Evolutionary conservation across 2,797 vertebrate genomes (phyloP), one percentile per base, ranked within the genome.

Genomic region (Acrocephalus scirpaceus): DNA sequence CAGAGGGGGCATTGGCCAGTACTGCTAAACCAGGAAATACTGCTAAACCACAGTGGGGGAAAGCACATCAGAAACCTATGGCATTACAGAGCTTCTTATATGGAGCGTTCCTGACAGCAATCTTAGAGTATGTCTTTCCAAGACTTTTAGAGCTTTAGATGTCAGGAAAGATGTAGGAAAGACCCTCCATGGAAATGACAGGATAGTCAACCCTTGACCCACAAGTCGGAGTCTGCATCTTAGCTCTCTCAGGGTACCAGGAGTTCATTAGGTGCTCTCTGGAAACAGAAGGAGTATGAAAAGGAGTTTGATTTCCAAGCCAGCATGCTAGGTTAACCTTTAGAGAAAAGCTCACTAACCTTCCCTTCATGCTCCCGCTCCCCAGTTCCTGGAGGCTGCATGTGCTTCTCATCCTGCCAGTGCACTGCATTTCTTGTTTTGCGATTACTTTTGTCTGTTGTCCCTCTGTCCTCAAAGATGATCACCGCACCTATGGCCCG

Each of bases 401-500:
- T 98, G 97, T 92, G 96, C 97, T 97, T 96, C 93, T 96, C 97
- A 96, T 97, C 97, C 97, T 96, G 94, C 96, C 97, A 94, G 89
- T 94, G 95, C 97, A 95, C 98, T 98, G 97, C 97, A 94, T 98
- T 98, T 98, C 97, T 98, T 98, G 97, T 98, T 98, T 98, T 98
- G 97, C 97, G 93, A 98, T 98, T 98, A 98, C 98, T 97, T 98
- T 98, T 98, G 98, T 98, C 97, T 98, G 98, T 98, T 98, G 98
- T 98, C 98, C 98, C 98, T 98, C 98, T 98, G 96, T 98, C 98
- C 98, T 98, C 97, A 97, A 98, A 98, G 98, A 98, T 99, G 99
- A 97, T 99, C 98, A 97, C 96, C 95, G 96, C 98, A 96, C 95
- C 98, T 91, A 98, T 98, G 97, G 96, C 97, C 97, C 98, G 98